Conservation (phyloP, 2,113 vertebrate species). For the Zonotrichia leucophrys region DNA sequence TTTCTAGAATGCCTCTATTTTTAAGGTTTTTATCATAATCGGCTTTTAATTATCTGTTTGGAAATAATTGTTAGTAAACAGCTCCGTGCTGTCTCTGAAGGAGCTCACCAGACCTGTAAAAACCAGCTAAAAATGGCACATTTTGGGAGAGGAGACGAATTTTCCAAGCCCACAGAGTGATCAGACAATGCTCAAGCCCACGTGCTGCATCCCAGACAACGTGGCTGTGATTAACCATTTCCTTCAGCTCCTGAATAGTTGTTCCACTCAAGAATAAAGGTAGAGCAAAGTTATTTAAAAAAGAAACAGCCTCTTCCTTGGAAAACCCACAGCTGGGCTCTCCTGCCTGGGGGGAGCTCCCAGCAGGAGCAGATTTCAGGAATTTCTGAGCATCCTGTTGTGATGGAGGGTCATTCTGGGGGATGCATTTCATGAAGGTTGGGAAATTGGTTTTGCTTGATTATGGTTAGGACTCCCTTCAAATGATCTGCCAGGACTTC, state of each 20-base stretch:
- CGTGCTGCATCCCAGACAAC: not conserved
- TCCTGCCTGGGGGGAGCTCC: not conserved
- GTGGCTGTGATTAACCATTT: not conserved
- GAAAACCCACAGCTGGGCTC: not conserved
- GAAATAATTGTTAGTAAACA: conserved; percentile 27
- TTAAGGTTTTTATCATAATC: conserved; percentile 44
- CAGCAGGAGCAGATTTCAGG: conserved; percentile 7
- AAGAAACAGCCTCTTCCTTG: not conserved
- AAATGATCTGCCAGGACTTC: not conserved
- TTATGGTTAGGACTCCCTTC: not conserved
- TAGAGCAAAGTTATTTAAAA: not conserved
- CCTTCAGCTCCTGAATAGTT: not conserved
- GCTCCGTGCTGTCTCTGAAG: not conserved
- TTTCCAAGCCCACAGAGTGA: conserved; percentile 38
- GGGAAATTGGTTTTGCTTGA: conserved; percentile 10
- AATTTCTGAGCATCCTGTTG: conserved; percentile 39
- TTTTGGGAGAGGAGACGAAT: not conserved
- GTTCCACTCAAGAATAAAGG: not conserved
- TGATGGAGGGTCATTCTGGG: not conserved
- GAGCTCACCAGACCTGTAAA: not conserved
- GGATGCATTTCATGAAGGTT: not conserved
- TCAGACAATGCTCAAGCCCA: conserved; percentile 2
- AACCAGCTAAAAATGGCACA: not conserved
- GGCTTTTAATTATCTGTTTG: conserved; percentile 45
- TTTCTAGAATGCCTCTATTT: conserved; percentile 66